phyloP scores from a whole-genome alignment of 1,140 invertebrate genomes.

The Pissodes strobi region DNA sequence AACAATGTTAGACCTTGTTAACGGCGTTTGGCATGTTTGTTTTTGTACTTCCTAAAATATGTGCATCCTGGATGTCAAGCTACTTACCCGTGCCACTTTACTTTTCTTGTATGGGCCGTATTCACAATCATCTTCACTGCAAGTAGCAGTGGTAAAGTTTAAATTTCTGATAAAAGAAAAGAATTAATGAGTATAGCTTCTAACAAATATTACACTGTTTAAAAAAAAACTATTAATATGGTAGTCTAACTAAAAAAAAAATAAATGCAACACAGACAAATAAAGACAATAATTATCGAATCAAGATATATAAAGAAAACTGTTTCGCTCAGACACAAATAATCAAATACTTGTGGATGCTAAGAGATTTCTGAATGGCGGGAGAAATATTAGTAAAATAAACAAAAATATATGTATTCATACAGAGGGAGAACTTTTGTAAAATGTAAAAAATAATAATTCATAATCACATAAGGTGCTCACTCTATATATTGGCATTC shows the following conservation, averaged over 20 bases:
- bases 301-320: too few species aligned
- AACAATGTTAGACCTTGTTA: constrained; percentile 1
- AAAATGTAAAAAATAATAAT: too few species aligned
- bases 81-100: constrained; percentile 60
- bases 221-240: background rate
- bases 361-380: too few species aligned
- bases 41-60: constrained; percentile 20
- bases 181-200: constrained; percentile 33
- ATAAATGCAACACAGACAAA: background rate
- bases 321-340: too few species aligned
- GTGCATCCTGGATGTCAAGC: background rate
- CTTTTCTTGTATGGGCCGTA: constrained; percentile 59
- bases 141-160: constrained; percentile 55
- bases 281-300: background rate
- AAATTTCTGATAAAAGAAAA: constrained; percentile 50
- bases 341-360: too few species aligned
- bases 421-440: too few species aligned
- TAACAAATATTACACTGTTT: background rate
- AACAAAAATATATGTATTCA: too few species aligned
- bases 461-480: too few species aligned
- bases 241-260: background rate
- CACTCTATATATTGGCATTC: too few species aligned
- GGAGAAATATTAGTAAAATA: too few species aligned
- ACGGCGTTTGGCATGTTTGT: background rate
- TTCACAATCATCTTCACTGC: constrained; percentile 62